phyloP scores from a whole-genome alignment of 2,888 invertebrate species.

The Orthosia gracilis region DNA sequence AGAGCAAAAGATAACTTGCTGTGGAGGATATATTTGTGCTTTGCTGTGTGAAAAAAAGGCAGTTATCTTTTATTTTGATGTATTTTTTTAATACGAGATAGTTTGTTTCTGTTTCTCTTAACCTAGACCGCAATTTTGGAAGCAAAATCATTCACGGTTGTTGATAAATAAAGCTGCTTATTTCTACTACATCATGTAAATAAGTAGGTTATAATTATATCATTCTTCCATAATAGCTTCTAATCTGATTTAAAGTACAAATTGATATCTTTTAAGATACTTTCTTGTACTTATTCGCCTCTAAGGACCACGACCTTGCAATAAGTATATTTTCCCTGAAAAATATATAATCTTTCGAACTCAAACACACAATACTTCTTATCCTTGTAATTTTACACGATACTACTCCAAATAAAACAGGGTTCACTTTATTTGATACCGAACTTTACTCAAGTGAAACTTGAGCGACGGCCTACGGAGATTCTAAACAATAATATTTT shows the following conservation, averaged over 20 bases:
- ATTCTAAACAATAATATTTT: constrained; percentile 42
- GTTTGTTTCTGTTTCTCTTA: not conserved
- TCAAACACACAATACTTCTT: constrained; percentile 14
- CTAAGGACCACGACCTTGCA: not conserved
- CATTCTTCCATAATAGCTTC: not conserved
- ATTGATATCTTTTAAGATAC: not conserved
- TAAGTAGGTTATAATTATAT: not conserved
- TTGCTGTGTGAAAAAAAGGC: constrained; percentile 2
- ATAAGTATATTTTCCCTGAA: not conserved
- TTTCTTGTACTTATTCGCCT: not conserved
- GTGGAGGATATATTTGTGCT: not conserved
- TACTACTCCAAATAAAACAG: constrained; percentile 14
- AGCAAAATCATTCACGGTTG: not conserved
- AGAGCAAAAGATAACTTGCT: constrained; percentile 40
- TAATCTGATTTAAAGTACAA: not conserved
- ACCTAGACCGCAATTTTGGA: not conserved
- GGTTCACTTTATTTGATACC: constrained; percentile 37
- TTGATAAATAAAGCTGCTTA: not conserved
- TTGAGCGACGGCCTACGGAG: constrained; percentile 18
- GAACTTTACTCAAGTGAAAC: constrained; percentile 41
- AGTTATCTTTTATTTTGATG: not conserved
- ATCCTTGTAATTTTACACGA: constrained; percentile 14
- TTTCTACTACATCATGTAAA: not conserved
- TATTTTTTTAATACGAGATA: not conserved
- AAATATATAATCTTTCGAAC: not conserved